Base-by-base conservation (phyloP, 2,113 vertebrate genomes). In the Hyperopisus bebe region DNA sequence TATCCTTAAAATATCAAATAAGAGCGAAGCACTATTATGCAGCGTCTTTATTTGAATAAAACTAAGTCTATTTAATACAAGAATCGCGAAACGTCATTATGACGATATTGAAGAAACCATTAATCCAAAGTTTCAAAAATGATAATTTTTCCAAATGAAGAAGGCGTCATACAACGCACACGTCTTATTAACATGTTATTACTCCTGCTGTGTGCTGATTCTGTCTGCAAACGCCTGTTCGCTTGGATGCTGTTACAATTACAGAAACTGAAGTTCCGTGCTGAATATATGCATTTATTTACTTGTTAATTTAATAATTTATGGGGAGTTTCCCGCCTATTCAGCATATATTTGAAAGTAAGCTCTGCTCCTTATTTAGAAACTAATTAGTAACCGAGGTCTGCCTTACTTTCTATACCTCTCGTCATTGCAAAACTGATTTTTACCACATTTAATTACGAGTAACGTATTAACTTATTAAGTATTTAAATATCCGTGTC, bases 271-370 rank as follows among this genome's bases (percentile, higher is more conserved):
- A 84, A 9, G 42, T n/a, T 84, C 42, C 44, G 19, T 47, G 17
- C 39, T 84, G 82, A 84, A 24, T 84, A 84, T 47, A 84, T 84
- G 8, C 39, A 84, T n/a, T 84, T 84, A 84, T 84, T 84, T 84
- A 46, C 82, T 24, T 84, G 44, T 46, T 84, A 46, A 46, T 47
- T 47, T 47, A 47, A 47, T 44, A 44, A 84, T 84, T 47, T 46
- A 84, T 84, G 39, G 21, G 82, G 82, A 44, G 46, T 84, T 47
- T 84, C 21, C 82, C 10, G 17, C 44, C 17, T 84, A 24, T 84
- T 84, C 82, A 84, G 82, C 39, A 44, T n/a, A 84, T 84, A 46
- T 47, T 44, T 84, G 21, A 44, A 47, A 35, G 44, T 84, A 47
- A 84, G 21, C 82, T n/a, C 8, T 84, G 42, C 44, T 84, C 82